These are phyloP conservation scores for Gadopsis marmoratus DNA, from an alignment of 2,797 vertebrate genomes.

Conservation along the genomic window DNA sequence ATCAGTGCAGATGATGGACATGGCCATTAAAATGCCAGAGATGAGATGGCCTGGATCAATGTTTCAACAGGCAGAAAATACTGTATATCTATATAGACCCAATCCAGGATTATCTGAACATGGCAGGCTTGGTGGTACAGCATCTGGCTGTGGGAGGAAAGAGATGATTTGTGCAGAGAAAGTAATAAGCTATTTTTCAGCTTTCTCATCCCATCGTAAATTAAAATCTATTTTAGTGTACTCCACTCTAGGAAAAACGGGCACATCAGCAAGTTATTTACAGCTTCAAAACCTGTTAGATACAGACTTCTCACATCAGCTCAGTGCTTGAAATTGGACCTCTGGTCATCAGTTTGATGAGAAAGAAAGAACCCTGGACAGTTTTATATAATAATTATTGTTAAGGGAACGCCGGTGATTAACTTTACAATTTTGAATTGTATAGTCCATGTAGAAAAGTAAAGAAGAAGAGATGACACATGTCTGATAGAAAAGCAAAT, in stretches of 20 bases:
- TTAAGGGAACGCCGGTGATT: not conserved
- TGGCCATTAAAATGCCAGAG: conserved; percentile 38
- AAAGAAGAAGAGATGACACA: not conserved
- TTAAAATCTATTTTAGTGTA: conserved; percentile 62
- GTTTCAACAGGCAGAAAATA: conserved; percentile 31
- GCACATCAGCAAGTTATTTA: conserved; percentile 66
- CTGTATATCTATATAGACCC: conserved; percentile 23
- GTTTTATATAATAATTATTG: conserved; percentile 12
- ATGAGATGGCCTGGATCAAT: conserved; percentile 31
- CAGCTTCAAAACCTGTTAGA: conserved; percentile 53
- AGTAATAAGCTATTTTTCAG: conserved; percentile 27
- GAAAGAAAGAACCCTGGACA: not conserved
- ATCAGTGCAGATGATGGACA: conserved; percentile 42
- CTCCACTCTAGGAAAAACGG: conserved; percentile 37
- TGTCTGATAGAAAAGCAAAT: not conserved
- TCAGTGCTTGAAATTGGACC: conserved; percentile 28
- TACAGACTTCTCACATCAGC: conserved; percentile 21
- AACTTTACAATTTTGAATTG: conserved; percentile 1
- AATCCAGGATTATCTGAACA: conserved; percentile 44
- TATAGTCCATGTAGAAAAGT: conserved; percentile 5
- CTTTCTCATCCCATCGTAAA: conserved; percentile 36
- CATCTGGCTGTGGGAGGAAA: conserved; percentile 8
- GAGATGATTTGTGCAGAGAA: conserved; percentile 34
- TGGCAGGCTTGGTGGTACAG: conserved; percentile 9
- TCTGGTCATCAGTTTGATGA: conserved; percentile 22